phyloP scores from a whole-genome alignment of 2,888 invertebrate genomes.

The Rhaphigaster nebulosa region DNA sequence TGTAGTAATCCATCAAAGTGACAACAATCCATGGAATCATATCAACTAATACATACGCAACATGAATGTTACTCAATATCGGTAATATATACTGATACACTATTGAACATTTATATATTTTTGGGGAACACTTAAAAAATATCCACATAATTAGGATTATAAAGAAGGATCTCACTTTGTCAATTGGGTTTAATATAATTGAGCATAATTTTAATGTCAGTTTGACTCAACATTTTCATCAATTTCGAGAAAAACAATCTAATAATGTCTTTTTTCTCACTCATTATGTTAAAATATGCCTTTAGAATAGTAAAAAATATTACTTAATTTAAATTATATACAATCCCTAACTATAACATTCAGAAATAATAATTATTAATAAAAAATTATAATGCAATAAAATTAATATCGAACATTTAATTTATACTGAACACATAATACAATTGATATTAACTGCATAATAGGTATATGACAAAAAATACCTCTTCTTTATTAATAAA shows the following conservation, averaged over 20 bases:
- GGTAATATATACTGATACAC: neutral
- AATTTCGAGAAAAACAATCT: neutral
- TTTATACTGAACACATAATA: neutral
- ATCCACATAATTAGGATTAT: neutral
- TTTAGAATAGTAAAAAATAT: neutral
- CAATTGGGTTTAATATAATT: conserved; percentile 29
- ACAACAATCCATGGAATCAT: neutral
- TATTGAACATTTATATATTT: conserved; percentile 37
- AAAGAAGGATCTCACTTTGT: neutral
- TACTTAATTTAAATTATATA: conserved; percentile 12
- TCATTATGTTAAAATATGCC: neutral
- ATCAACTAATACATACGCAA: neutral
- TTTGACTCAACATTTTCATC: neutral
- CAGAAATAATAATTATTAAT: neutral
- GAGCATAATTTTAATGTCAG: conserved; percentile 38
- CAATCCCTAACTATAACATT: neutral
- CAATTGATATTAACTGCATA: neutral
- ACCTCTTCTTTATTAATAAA: neutral
- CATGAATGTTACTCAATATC: neutral
- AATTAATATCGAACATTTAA: neutral
- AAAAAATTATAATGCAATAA: neutral
- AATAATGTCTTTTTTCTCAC: conserved; percentile 1
- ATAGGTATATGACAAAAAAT: neutral
- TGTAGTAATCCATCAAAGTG: neutral
- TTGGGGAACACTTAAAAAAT: conserved; percentile 18